These are phyloP conservation scores for Drosophila parabipectinata DNA, from an alignment of 1,140 invertebrate species.

Conservation along the genomic window DNA sequence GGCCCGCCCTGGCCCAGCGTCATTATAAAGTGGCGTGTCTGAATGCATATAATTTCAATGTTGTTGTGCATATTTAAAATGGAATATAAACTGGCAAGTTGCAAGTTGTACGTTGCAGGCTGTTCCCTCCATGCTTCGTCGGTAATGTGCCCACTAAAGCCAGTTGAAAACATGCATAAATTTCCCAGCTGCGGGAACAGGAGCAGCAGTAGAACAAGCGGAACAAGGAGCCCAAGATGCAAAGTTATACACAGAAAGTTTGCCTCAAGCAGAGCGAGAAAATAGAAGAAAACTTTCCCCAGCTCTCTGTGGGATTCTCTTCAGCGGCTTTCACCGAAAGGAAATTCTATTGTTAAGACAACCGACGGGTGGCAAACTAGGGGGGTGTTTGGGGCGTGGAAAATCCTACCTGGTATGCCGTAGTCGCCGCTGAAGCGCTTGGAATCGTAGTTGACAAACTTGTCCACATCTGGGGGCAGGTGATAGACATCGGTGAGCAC, in stretches of 20 bases:
- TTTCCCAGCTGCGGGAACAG: constrained; percentile 37
- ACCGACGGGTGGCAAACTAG: not conserved
- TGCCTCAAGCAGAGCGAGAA: constrained; percentile 41
- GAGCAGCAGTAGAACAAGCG: not conserved
- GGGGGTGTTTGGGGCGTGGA: constrained; percentile 32
- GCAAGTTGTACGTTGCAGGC: constrained; percentile 13
- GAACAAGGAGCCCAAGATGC: constrained; percentile 30
- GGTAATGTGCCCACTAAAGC: constrained; percentile 60
- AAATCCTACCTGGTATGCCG: constrained; percentile 86
- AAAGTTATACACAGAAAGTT: constrained; percentile 69
- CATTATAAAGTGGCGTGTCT: constrained; percentile 34
- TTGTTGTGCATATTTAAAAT: constrained; percentile 66
- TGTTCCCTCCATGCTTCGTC: constrained; percentile 12
- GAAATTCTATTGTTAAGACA: constrained; percentile 30
- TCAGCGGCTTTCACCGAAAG: not conserved
- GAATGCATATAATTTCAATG: constrained; percentile 66
- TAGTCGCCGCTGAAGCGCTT: constrained; percentile 90
- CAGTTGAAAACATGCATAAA: constrained; percentile 76
- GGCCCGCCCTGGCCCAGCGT: constrained; percentile 11
- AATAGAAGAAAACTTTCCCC: constrained; percentile 49
- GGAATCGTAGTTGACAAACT: constrained; percentile 87
- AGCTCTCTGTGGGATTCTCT: constrained; percentile 34
- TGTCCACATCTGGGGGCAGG: constrained; percentile 89
- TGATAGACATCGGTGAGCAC: constrained; percentile 90
- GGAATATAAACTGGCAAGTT: constrained; percentile 59